Evolutionary conservation across 2,797 vertebrate genomes (phyloP).

Genomic region (Caiman crocodilus): DNA sequence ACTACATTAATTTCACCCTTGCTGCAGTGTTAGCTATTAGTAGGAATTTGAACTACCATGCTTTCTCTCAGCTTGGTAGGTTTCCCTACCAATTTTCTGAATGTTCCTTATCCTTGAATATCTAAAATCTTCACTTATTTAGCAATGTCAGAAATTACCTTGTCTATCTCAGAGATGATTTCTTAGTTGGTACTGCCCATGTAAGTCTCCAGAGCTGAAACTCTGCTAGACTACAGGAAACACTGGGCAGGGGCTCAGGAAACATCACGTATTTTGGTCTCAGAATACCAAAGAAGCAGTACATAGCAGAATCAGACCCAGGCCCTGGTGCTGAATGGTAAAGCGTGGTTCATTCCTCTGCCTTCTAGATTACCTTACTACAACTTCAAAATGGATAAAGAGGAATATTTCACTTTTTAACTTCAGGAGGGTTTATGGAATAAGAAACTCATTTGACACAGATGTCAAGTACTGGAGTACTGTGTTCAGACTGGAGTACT

Average conservation of each 20-base stretch:
- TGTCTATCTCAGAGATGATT: not conserved
- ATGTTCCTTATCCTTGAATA: not conserved
- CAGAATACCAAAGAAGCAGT: not conserved
- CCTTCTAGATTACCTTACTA: rapidly evolving
- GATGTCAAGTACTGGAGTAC: not conserved
- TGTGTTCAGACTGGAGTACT: too few relatives aligned
- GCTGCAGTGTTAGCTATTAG: not conserved
- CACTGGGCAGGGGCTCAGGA: not conserved
- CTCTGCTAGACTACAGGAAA: not conserved
- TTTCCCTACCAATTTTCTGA: not conserved
- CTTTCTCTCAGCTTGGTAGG: not conserved
- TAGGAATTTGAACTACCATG: not conserved
- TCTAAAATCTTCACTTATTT: not conserved
- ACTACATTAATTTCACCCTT: not conserved
- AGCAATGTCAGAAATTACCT: not conserved
- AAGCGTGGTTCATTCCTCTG: not conserved
- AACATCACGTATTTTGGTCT: not conserved
- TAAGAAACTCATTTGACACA: not conserved
- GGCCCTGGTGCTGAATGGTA: not conserved
- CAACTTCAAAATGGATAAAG: not conserved
- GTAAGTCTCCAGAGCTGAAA: not conserved
- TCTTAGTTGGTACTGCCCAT: not conserved
- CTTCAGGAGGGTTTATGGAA: slow-evolving; percentile 17
- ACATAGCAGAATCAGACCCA: not conserved
- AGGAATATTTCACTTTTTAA: not conserved